A percentile compares a stretch with the other conserved stretches of the same genome.
Conservation (phyloP, 2,797 vertebrate species). For the Urophycis tenuis region DNA sequence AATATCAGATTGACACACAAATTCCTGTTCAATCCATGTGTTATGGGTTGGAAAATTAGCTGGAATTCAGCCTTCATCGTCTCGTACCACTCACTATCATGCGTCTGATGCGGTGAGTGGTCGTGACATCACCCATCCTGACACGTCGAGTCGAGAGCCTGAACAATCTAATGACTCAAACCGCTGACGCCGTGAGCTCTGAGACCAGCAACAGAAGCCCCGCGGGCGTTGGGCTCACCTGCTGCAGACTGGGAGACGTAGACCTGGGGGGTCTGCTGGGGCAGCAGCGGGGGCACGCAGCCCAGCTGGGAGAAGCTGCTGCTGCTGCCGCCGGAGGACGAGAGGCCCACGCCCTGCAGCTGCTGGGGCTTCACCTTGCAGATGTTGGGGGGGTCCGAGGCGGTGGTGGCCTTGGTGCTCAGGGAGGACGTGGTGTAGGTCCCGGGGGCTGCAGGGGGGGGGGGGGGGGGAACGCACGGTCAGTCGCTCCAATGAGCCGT, state of each 20-base stretch:
- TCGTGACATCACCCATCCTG: not conserved
- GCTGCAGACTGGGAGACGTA: constrained; percentile 98
- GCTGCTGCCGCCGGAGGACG: constrained; percentile 72
- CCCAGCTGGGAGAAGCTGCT: constrained; percentile 91
- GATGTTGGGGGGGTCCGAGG: constrained; percentile 96
- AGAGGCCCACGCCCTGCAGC: constrained; percentile 82
- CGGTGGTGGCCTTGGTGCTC: constrained; percentile 92
- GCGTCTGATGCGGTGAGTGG: not conserved
- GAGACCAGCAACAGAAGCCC: not conserved
- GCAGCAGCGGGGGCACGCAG: constrained; percentile 89
- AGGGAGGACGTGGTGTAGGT: constrained; percentile 96
- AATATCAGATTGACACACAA: too few relatives aligned
- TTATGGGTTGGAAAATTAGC: too few relatives aligned
- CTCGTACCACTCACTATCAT: not conserved
- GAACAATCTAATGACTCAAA: too few relatives aligned
- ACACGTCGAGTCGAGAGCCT: not conserved
- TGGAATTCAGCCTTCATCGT: not conserved
- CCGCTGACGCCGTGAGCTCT: not conserved
- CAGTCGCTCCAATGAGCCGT: not conserved
- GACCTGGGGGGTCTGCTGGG: constrained; percentile 92
- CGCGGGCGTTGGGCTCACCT: constrained; percentile 69
- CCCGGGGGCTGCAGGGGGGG: constrained; percentile 73
- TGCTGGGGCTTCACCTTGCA: constrained; percentile 99
- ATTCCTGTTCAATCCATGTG: too few relatives aligned
- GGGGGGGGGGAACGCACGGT: not conserved